Base-by-base conservation (phyloP, 2,888 invertebrate species). In the Pheosia gnoma region DNA sequence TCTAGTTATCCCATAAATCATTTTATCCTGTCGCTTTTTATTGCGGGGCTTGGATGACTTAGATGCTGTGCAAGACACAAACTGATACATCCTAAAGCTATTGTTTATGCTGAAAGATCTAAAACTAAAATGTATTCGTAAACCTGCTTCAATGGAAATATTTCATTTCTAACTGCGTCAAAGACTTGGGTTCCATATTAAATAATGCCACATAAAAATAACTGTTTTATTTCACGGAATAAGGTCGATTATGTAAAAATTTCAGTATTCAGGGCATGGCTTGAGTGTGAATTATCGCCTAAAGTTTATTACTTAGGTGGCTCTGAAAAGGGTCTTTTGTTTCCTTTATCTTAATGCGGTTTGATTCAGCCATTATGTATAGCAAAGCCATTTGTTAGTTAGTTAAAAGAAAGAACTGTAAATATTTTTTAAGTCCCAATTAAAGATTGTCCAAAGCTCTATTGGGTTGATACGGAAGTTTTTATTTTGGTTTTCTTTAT, bases 21-120 rank as follows among this genome's bases (percentile, higher is more conserved):
- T 91, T 87, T 88, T 85, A 84, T 80, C 78, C 83, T 87, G 90
- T 87, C 90, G 80, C 84, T 91, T 91, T 90, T 90, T 90, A 89
- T 88, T 85, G 85, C 80, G 73, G 77, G 77, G 75, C 84, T 84
- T 85, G 70, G 81, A 80, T 75, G 74, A 76, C 75, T 78, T 71
- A 57, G 72, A 75, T 71, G 63, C 72, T 81, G 79, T 67, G 39
- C 61, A 80, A 77, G 77, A 71, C 2, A 53, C 10, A 37, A 53
- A 37, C 53, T 53, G 53, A 4, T 51, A 3, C 11, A 47, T 47
- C 47, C n/a, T 2, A 25, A 25, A 25, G 25, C 25, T 25, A 25
- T 25, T 25, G 39, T 39, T 6, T 39, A 39, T 39, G 5, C 7
- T 39, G 39, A 39, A 39, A 6, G 7, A 39, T 39, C 39, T 39